Evolutionary conservation across 92 coral and sea anemone genomes (phyloP), one percentile per base, ranked within the genome.

Genomic region (Zoanthus sansibaricus): DNA sequence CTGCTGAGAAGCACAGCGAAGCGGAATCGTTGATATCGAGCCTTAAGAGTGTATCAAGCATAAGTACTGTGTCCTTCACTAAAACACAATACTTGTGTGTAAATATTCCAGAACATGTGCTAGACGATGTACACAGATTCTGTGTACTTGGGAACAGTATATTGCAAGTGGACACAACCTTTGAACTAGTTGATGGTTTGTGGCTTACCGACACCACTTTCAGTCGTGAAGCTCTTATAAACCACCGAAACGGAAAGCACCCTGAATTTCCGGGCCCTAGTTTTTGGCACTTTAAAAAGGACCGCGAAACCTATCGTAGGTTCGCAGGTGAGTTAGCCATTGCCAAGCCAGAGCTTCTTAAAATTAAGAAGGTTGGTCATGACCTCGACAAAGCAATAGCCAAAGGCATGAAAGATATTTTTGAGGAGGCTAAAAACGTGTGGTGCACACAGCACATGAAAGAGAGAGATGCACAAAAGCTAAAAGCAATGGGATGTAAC

Each of bases 181-280:
- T 87, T 58, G 93, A 89, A 82, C 92, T 92, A 30, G 93, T 92
- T 17, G 89, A 89, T 48, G 93, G 91, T 76, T 88, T 89, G 48
- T 92, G 95, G 95, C 92, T 92, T 55, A 92, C 93, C 5, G 92
- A 92, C 76, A 92, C 90, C 21, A 84, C 92, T 7, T 89, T 79
- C 75, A 88, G 88, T 30, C 88, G 88, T 62, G 87, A 92, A 55
- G 90, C 92, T 33, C 42, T 33, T 33, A 33, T 33, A 33, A 33
- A 33, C 42, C 42, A 33, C 42, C 42, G 42, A 33, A 72, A 72
- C 52, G 75, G 80, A 32, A 88, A 91, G 79, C 91, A 84, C 75
- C 94, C 89, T 18, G 92, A 91, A 73, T 91, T 91, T 37, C 94
- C 91, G 10, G 92, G 94, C 11, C 89, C 91, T 25, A 88, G 91